phyloP scores from a whole-genome alignment of 1,140 invertebrate genomes.

The Drosophila mauritiana region DNA sequence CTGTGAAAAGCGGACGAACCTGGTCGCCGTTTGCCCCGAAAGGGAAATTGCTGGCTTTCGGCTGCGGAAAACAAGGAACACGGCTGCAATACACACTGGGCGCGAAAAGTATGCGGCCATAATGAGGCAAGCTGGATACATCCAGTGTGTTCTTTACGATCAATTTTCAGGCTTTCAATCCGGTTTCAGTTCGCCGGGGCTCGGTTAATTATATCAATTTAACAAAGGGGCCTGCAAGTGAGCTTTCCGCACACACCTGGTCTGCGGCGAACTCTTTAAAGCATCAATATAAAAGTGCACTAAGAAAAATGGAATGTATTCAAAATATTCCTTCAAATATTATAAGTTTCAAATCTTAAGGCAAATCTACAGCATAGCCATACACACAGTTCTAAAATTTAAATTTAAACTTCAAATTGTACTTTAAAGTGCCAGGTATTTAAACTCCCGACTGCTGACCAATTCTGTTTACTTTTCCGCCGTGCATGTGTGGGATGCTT shows the following conservation, averaged over 20 bases:
- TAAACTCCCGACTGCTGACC: neutral
- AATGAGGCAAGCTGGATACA: constrained; percentile 31
- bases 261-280: constrained; percentile 8
- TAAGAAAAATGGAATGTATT: neutral
- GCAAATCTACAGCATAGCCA: too few species aligned
- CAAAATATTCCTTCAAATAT: too few species aligned
- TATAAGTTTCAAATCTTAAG: too few species aligned
- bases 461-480: neutral
- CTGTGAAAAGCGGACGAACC: too few species aligned
- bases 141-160: constrained; percentile 35
- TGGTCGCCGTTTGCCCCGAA: neutral
- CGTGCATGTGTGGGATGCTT: constrained; percentile 4
- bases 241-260: constrained; percentile 19
- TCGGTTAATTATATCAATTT: constrained; percentile 52
- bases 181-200: constrained; percentile 13
- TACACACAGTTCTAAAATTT: neutral
- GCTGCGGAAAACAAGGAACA: constrained; percentile 7
- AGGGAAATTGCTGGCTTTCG: constrained; percentile 40
- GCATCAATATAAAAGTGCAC: constrained; percentile 4
- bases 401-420: neutral
- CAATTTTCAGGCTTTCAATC: constrained; percentile 42
- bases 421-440: neutral
- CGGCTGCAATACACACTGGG: constrained; percentile 23
- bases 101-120: constrained; percentile 41
- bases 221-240: constrained; percentile 27